These are phyloP conservation scores for Cochlearius cochlearius DNA, from an alignment of 2,113 vertebrate genomes.

Conservation along the genomic window DNA sequence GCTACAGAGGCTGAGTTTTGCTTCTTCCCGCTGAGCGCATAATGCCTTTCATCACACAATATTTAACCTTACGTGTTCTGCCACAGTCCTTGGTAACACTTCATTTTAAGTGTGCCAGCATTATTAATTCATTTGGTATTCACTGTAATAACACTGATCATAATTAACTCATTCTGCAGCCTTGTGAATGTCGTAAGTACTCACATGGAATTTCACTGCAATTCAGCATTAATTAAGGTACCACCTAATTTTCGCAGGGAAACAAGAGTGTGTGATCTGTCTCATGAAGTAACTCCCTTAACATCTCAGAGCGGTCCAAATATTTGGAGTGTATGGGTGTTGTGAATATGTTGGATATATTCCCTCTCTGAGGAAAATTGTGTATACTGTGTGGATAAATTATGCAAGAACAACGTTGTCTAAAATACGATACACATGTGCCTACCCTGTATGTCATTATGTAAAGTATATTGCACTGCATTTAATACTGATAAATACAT, in stretches of 20 bases:
- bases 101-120: constrained; percentile 60
- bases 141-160: constrained; percentile 66
- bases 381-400: not conserved
- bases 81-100: constrained; percentile 50
- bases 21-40: constrained; percentile 30
- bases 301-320: constrained; percentile 10
- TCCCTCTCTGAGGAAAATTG: not conserved
- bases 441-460: not conserved
- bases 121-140: constrained; percentile 74
- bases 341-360: not conserved
- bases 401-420: not conserved
- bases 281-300: constrained; percentile 29
- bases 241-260: constrained; percentile 63
- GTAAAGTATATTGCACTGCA: not conserved
- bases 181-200: constrained; percentile 49
- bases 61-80: constrained; percentile 59
- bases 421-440: not conserved
- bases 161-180: constrained; percentile 73
- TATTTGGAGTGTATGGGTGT: not conserved
- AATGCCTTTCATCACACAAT: constrained; percentile 53
- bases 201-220: constrained; percentile 62
- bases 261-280: constrained; percentile 26
- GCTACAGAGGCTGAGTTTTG: not conserved
- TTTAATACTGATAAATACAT: not conserved
- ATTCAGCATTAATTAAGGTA: constrained; percentile 71